Base-by-base conservation (phyloP, 2,888 invertebrate species). In the Cybosia mesomella region DNA sequence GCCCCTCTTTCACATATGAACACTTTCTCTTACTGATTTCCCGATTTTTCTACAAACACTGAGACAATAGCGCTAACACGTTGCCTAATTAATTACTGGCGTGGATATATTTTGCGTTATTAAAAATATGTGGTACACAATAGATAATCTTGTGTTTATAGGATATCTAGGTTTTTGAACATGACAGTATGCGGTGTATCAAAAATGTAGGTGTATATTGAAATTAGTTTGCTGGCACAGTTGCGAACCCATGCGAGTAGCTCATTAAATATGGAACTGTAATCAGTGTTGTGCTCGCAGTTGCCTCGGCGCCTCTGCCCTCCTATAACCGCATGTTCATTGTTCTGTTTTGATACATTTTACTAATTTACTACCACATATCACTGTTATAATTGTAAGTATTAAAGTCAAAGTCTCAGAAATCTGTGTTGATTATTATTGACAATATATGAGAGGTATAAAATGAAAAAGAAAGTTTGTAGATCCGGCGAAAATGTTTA, bases 191-290 rank as follows among this genome's bases (percentile, higher is more conserved):
- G 71, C 67, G 73, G 67, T 65, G 60, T 74, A 83, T 85, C 86
- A 83, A 90, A 91, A 90, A 91, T 89, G 8, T 24, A 28, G 86
- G 84, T 84, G 80, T 83, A 87, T 91, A 93, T 92, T 91, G 91
- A 93, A 92, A 92, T 92, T 91, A 93, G 91, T 91, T 90, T 89
- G 90, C 88, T 79, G 85, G 85, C 86, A 86, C 80, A 83, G 83
- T 80, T 85, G 82, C 85, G 85, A 84, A 85, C 84, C 87, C 89
- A 87, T 84, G 89, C 89, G 91, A 92, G 92, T 89, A 90, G 87
- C 89, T 91, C 93, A 93, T 94, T 90, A 94, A 94, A 93, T 92
- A 94, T 94, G 92, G 82, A 94, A 88, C 88, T 85, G 91, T 92
- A 94, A 94, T 94, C 93, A 94, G 92, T 88, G 90, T 88, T 88